These are phyloP conservation scores for Physocephala rufipes DNA, from an alignment of 2,888 invertebrate genomes.

Conservation along the genomic window DNA sequence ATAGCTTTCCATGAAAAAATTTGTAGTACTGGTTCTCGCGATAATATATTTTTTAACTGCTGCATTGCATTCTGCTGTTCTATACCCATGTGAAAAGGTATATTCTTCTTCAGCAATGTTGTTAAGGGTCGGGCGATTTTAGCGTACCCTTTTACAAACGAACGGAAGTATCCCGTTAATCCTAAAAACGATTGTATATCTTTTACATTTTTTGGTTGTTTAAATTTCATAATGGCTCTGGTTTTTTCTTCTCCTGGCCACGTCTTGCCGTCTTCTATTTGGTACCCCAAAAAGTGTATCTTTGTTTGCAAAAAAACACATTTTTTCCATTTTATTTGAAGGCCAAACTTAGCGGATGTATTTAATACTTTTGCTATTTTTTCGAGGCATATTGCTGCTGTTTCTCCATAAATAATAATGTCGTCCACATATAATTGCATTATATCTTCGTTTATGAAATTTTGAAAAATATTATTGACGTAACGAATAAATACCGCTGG, in stretches of 20 bases:
- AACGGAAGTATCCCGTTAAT: slow-evolving; percentile 13
- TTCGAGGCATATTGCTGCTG: slow-evolving; percentile 33
- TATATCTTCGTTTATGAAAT: slow-evolving; percentile 35
- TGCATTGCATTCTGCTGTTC: slow-evolving; percentile 14
- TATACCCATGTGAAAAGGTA: slow-evolving; percentile 2
- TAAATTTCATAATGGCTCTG: slow-evolving; percentile 32
- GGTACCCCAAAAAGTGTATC: background rate
- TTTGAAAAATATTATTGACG: slow-evolving; percentile 39
- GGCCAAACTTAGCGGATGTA: slow-evolving; percentile 14
- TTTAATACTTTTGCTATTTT: slow-evolving; percentile 32
- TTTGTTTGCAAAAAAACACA: background rate
- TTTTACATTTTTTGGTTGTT: slow-evolving; percentile 35
- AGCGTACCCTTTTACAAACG: slow-evolving; percentile 7
- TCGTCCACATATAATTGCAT: slow-evolving; percentile 44
- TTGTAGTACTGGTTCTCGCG: slow-evolving; percentile 31
- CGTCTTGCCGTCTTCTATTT: slow-evolving; percentile 6
- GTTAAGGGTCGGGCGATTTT: slow-evolving; percentile 12
- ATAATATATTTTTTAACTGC: slow-evolving; percentile 18
- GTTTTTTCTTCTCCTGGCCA: slow-evolving; percentile 40
- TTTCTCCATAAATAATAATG: slow-evolving; percentile 37
- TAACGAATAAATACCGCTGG: slow-evolving; percentile 36
- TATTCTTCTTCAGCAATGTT: slow-evolving; percentile 17
- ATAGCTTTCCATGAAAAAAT: slow-evolving; percentile 33
- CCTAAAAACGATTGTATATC: slow-evolving; percentile 12
- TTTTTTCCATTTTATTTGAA: slow-evolving; percentile 23